Percentiles rank a stretch among this genome's conserved stretches.
phyloP scores from a whole-genome alignment of 1,140 invertebrate species.

The Diprion similis region DNA sequence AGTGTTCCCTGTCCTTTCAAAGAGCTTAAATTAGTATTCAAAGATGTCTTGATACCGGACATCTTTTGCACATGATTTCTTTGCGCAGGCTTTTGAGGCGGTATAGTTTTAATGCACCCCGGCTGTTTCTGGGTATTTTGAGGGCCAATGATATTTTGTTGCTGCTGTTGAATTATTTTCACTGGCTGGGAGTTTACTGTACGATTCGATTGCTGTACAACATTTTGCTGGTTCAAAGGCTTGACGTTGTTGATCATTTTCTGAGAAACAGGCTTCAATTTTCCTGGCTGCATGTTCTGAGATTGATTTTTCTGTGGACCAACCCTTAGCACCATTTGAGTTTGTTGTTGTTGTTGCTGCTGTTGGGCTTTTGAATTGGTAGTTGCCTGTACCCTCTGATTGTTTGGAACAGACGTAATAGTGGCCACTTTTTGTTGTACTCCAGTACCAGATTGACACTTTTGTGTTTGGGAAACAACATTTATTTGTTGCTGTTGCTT shows the following conservation, averaged over 20 bases:
- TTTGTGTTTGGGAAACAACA: constrained; percentile 28
- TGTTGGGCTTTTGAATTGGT: constrained; percentile 36
- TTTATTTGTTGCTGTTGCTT: constrained; percentile 23
- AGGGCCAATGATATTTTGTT: constrained; percentile 39
- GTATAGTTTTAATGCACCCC: constrained; percentile 56
- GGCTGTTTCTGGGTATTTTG: constrained; percentile 47
- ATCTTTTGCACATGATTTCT: constrained; percentile 47
- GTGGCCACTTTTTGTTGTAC: constrained; percentile 40
- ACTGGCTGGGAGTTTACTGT: constrained; percentile 39
- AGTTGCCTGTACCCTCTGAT: constrained; percentile 33
- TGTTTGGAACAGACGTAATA: constrained; percentile 37
- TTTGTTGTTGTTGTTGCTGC: constrained; percentile 32
- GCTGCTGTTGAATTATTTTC: constrained; percentile 48
- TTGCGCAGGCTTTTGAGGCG: constrained; percentile 46
- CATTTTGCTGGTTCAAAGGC: constrained; percentile 31
- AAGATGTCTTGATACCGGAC: constrained; percentile 42
- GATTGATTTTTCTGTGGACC: constrained; percentile 39
- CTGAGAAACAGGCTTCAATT: constrained; percentile 36
- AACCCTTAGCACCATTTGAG: constrained; percentile 44
- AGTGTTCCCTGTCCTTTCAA: constrained; percentile 33
- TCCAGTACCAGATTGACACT: constrained; percentile 32
- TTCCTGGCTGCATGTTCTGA: constrained; percentile 31
- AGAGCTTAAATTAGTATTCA: constrained; percentile 44
- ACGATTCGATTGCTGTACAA: constrained; percentile 31
- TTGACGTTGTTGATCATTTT: constrained; percentile 37